Conservation (phyloP, 2,113 vertebrate genomes). For the Acanthochromis polyacanthus region DNA sequence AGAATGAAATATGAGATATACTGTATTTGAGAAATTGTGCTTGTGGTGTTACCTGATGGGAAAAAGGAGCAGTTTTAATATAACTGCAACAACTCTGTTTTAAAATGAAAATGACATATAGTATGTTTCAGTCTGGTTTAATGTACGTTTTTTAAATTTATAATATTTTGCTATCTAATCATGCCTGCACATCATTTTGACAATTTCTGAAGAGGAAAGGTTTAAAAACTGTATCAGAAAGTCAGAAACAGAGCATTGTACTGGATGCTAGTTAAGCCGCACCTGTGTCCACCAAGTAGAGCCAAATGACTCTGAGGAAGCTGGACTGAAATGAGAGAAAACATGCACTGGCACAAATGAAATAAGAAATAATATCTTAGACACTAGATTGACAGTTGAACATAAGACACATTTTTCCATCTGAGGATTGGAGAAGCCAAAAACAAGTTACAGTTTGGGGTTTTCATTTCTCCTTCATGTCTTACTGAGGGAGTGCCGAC, state of each 20-base stretch:
- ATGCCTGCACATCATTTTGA: neutral
- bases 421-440: conserved; percentile 33
- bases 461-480: conserved; percentile 46
- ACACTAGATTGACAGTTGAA: conserved; percentile 50
- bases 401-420: conserved; percentile 41
- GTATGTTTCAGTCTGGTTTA: neutral
- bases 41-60: conserved; percentile 27
- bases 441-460: conserved; percentile 31
- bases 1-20: conserved; percentile 56
- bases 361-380: conserved; percentile 32
- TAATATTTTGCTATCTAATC: neutral
- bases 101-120: conserved; percentile 3
- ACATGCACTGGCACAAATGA: conserved; percentile 18
- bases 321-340: conserved; percentile 15
- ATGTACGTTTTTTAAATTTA: neutral
- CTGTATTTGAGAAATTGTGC: conserved; percentile 1
- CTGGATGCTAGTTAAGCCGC: neutral
- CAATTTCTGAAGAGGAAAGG: neutral
- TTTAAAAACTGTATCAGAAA: neutral
- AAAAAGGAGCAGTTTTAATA: conserved; percentile 17
- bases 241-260: neutral
- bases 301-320: conserved; percentile 6
- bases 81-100: neutral
- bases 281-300: neutral
- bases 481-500: conserved; percentile 34